These are phyloP conservation scores for Oreochromis niloticus DNA, from an alignment of 2,113 vertebrate species.

Conservation along the genomic window DNA sequence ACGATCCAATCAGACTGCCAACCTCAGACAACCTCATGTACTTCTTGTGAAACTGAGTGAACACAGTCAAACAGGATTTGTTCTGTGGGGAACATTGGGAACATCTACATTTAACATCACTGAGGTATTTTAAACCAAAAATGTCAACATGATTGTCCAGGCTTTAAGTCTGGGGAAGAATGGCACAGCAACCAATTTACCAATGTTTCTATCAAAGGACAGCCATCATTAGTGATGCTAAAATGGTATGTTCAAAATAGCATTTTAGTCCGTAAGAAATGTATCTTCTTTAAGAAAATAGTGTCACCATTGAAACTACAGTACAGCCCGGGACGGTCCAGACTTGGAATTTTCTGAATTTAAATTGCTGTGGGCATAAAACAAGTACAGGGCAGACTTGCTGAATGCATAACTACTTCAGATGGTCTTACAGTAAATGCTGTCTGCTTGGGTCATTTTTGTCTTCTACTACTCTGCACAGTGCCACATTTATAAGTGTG, in stretches of 20 bases:
- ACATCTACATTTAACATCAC: background rate
- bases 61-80: background rate
- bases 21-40: background rate
- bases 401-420: slow-evolving; percentile 33
- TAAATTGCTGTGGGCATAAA: slow-evolving; percentile 9
- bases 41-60: background rate
- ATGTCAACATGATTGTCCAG: fast-evolving
- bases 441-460: background rate
- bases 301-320: background rate
- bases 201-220: background rate
- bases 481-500: slow-evolving; percentile 6
- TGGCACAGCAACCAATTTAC: background rate
- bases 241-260: background rate
- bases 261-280: background rate
- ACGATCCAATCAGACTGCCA: background rate
- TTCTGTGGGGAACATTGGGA: background rate
- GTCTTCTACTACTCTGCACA: background rate
- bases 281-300: background rate
- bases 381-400: slow-evolving; percentile 7
- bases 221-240: background rate
- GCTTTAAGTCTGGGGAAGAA: background rate
- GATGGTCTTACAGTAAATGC: slow-evolving; percentile 5
- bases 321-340: background rate
- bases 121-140: background rate
- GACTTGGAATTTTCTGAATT: background rate